Base-by-base conservation (phyloP, 2,888 invertebrate species). In the Meganola albula region DNA sequence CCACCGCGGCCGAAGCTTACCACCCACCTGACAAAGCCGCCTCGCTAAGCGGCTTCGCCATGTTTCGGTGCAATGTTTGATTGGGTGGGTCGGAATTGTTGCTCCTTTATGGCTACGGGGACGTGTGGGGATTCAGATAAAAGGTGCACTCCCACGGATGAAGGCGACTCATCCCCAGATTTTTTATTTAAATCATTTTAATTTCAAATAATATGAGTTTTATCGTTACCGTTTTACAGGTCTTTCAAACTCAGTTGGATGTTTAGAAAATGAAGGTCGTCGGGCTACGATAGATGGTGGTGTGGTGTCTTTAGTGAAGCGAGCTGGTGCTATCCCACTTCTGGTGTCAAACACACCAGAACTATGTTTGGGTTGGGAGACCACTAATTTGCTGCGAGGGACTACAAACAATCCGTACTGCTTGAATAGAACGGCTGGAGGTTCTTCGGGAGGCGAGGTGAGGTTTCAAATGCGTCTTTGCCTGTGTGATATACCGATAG, bases 401-500 rank as follows among this genome's bases (percentile, higher is more conserved):
- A 80, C 90, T 21, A 93, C 95, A 0, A 87, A 87, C 45, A 98
- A 98, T 80, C 96, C 98, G 0, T 95, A 96, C 67, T 90, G 95
- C 60, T 84, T 90, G 1, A 87, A 87, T 0, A 87, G 91, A 50
- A 94, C 90, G 0, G 84, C 92, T 0, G 97, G 96, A 0, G 97
- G 97, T 2, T 97, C 96, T 14, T 96, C 96, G 1, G 97, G 97
- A 18, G 94, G 94, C 6, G 95, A 95, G 88, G 94, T 93, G 58
- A 51, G 72, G n/a, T n/a, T n/a, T n/a, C n/a, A n/a, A n/a, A n/a
- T n/a, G n/a, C n/a, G n/a, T n/a, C n/a, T n/a, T n/a, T n/a, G n/a
- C n/a, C n/a, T n/a, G n/a, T n/a, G n/a, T n/a, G n/a, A n/a, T n/a
- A n/a, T n/a, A n/a, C n/a, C n/a, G n/a, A n/a, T n/a, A n/a, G n/a